Evolutionary conservation across 1,140 invertebrate genomes (phyloP).

Genomic region (Physella acuta): DNA sequence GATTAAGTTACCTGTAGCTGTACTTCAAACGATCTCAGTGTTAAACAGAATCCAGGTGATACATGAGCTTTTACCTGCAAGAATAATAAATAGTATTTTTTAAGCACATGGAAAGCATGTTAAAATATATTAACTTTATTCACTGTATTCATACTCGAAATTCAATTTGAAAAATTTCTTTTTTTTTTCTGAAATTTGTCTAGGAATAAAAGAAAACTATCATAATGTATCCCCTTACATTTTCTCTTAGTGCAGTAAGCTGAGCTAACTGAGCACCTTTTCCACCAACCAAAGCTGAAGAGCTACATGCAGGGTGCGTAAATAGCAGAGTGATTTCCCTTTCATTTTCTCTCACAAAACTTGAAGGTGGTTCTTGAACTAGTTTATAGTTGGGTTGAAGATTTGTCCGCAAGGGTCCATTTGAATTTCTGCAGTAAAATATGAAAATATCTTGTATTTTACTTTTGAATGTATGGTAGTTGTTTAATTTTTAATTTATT

Average conservation of each 20-base stretch:
- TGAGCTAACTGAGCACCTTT: slow-evolving; percentile 73
- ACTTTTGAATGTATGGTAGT: too few relatives aligned
- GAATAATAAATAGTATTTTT: too few relatives aligned
- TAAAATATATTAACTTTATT: too few relatives aligned
- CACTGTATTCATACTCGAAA: too few relatives aligned
- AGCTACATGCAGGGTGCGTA: slow-evolving; percentile 58
- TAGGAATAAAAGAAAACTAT: too few relatives aligned
- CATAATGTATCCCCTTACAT: too few relatives aligned
- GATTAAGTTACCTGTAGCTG: slow-evolving; percentile 60
- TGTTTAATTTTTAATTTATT: too few relatives aligned
- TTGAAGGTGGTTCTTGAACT: slow-evolving; percentile 32
- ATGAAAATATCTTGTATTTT: too few relatives aligned
- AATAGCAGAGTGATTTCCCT: slow-evolving; percentile 59
- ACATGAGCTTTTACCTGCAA: slow-evolving; percentile 34
- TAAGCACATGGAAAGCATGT: too few relatives aligned
- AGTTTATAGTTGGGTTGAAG: slow-evolving; percentile 30
- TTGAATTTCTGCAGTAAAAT: slow-evolving; percentile 38
- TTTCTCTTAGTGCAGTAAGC: slow-evolving; percentile 61
- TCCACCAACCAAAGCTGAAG: slow-evolving; percentile 67
- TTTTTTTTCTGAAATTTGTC: too few relatives aligned
- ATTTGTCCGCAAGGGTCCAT: slow-evolving; percentile 31
- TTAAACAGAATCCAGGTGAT: slow-evolving; percentile 59
- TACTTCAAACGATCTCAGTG: slow-evolving; percentile 63
- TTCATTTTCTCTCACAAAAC: slow-evolving; percentile 21
- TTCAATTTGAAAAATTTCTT: too few relatives aligned